Percentiles rank a stretch among this genome's conserved stretches.
phyloP scores from a whole-genome alignment of 2,888 invertebrate genomes.

The Pseudococcus jackbeardsleyi region DNA sequence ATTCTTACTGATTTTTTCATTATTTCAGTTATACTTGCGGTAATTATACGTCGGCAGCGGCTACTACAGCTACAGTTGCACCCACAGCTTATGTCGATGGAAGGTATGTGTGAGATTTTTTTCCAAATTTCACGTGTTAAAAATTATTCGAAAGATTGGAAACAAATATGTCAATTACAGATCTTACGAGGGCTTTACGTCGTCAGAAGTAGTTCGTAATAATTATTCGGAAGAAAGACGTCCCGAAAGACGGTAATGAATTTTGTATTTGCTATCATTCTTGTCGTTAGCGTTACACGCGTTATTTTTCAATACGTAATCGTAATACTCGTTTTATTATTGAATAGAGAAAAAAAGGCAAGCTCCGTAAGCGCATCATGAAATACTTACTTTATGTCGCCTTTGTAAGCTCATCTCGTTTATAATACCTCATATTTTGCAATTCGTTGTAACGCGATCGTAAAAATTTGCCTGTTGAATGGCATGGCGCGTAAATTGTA shows the following conservation, averaged over 20 bases:
- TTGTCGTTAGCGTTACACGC: not conserved
- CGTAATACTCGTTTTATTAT: constrained; percentile 1
- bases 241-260: constrained; percentile 52
- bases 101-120: constrained; percentile 39
- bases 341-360: not conserved
- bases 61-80: not conserved
- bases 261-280: constrained; percentile 4
- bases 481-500: not conserved
- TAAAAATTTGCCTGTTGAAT: not conserved
- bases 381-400: not conserved
- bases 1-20: not conserved
- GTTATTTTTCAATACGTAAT: not conserved
- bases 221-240: constrained; percentile 43
- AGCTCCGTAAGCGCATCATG: not conserved
- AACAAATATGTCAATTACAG: not conserved
- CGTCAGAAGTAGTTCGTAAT: not conserved
- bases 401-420: not conserved
- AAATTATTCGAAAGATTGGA: not conserved
- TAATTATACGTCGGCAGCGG: constrained; percentile 49
- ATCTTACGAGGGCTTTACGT: not conserved
- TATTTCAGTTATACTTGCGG: constrained; percentile 54
- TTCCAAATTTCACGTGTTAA: not conserved
- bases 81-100: constrained; percentile 8
- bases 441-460: not conserved
- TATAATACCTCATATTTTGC: not conserved